Evolutionary conservation across 2,888 invertebrate genomes (phyloP), one percentile per base, ranked within the genome.

Genomic region (Tachina fera): DNA sequence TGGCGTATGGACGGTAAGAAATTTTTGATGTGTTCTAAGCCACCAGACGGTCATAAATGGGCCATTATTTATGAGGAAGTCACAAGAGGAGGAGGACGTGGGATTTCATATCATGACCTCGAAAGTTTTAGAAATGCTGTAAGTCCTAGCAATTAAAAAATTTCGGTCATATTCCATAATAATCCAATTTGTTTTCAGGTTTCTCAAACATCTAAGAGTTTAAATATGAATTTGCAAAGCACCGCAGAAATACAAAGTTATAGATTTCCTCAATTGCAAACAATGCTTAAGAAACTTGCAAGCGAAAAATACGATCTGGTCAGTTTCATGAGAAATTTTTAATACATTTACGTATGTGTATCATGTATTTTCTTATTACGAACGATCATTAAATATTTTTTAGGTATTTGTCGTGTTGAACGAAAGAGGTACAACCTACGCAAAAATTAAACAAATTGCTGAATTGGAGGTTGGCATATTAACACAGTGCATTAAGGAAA

Each of bases 401-500:
- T 60, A 83, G 83, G 83, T 83, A 11, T 86, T 96, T 87, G 94
- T 96, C 0, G 92, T 96, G 6, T 93, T 96, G 10, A 94, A 95
- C 1, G 90, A 89, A 3, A 92, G 90, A 0, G 93, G 92, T 0
- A 88, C 90, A 9, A 61, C 88, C 3, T 92, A 93, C 92, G 93
- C 92, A 84, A 91, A 93, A 92, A 94, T 96, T 0, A 97, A 97
- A 89, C 94, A 95, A 89, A 92, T 94, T 14, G 95, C 96, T 0
- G 97, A 97, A 91, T 90, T 96, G 1, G 93, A 93, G 14, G 93
- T 95, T 14, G 96, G 96, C 0, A 94, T 96, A 76, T 91, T 96
- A 60, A 97, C 96, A 0, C 98, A 96, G 91, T 98, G 96, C 92
- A 94, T 95, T 84, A 96, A 95, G 92, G 88, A 91, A 0, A 87